Percentiles rank a stretch among this genome's conserved stretches.
phyloP scores from a whole-genome alignment of 2,113 vertebrate species.

The Synodontis membranacea region DNA sequence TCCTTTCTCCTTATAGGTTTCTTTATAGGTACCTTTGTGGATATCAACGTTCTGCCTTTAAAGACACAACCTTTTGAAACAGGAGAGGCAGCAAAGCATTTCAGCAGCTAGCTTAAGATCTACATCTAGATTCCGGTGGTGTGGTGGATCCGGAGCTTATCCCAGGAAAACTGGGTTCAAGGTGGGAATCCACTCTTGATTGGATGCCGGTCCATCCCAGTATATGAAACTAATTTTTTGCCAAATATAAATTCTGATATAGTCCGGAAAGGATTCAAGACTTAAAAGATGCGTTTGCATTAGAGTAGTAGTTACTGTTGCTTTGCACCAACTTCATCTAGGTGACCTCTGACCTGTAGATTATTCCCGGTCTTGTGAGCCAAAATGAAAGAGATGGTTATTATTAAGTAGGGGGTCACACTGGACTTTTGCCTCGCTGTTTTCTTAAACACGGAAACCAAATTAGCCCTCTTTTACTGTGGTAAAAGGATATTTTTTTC shows the following conservation, averaged over 20 bases:
- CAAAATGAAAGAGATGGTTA: not conserved
- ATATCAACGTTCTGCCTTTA: not conserved
- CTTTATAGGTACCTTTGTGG: not conserved
- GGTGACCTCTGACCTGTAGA: not conserved
- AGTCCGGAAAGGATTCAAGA: not conserved
- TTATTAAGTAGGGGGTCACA: no score
- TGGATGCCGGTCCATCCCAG: not conserved
- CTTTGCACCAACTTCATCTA: not conserved
- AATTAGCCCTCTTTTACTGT: not conserved
- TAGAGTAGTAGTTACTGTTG: not conserved
- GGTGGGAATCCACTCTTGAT: not conserved
- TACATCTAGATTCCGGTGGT: not conserved
- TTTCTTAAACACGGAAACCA: no score
- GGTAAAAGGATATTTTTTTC: not conserved
- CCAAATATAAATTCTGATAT: not conserved
- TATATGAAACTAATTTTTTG: constrained; percentile 1
- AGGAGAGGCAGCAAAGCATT: not conserved
- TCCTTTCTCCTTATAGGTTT: not conserved
- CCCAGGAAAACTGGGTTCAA: not conserved
- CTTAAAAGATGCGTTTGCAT: not conserved
- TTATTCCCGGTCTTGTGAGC: not conserved
- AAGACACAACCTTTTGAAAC: not conserved
- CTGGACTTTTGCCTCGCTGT: no score
- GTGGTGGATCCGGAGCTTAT: not conserved
- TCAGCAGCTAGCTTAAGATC: not conserved